A percentile compares a stretch with the other conserved stretches of the same genome.
Conservation (phyloP, 2,888 invertebrate species). For the Polyommatus iphigenia region DNA sequence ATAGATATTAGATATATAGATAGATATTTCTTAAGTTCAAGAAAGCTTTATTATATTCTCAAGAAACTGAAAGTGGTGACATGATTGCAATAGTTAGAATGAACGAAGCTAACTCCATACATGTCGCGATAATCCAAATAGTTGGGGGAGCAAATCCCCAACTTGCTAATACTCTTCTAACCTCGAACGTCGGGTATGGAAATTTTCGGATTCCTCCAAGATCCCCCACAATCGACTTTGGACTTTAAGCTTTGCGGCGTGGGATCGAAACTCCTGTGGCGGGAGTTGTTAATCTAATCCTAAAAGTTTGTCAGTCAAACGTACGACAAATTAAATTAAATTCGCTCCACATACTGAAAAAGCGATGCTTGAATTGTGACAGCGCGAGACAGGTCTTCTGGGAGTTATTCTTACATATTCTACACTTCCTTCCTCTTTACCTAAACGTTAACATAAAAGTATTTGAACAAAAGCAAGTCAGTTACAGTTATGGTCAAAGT, state of each 20-base stretch:
- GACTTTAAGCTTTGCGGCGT: slow-evolving; percentile 45
- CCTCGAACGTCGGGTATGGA: slow-evolving; percentile 52
- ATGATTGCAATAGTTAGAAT: background rate
- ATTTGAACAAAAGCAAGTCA: too few species aligned
- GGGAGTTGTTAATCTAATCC: background rate
- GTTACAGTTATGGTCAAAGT: too few species aligned
- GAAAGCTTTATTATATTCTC: too few species aligned
- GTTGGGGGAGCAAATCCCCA: slow-evolving; percentile 49
- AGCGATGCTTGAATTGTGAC: background rate
- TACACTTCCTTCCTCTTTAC: too few species aligned
- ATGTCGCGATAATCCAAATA: slow-evolving; percentile 60
- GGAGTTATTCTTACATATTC: background rate
- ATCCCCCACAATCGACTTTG: slow-evolving; percentile 45
- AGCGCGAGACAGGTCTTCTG: background rate
- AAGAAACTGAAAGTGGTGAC: background rate
- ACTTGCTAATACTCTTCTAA: slow-evolving; percentile 74
- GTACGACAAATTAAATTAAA: slow-evolving; percentile 5
- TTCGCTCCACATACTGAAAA: slow-evolving; percentile 11
- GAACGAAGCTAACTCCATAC: slow-evolving; percentile 41
- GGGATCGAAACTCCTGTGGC: slow-evolving; percentile 39
- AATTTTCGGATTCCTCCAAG: slow-evolving; percentile 9
- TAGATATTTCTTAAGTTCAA: too few species aligned
- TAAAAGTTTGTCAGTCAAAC: slow-evolving; percentile 9
- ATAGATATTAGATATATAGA: too few species aligned
- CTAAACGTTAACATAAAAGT: too few species aligned